Conservation (phyloP, 2,113 vertebrate genomes). For the Varanus salvator region DNA sequence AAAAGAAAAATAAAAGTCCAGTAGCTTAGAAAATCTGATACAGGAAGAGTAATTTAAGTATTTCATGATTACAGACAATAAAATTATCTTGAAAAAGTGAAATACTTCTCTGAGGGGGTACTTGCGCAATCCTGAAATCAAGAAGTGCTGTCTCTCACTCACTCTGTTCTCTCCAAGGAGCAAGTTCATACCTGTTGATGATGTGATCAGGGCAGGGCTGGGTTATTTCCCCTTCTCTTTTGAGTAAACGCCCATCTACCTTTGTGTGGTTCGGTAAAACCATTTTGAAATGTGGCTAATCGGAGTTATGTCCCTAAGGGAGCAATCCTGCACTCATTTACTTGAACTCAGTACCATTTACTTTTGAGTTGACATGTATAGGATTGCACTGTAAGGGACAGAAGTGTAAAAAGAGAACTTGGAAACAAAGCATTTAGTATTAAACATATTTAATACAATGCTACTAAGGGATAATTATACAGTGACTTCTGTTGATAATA, state of each 20-base stretch:
- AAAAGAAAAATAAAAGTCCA: background rate
- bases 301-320: background rate
- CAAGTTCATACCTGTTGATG: constrained; percentile 78
- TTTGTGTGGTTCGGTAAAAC: background rate
- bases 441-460: background rate
- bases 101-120: constrained; percentile 63
- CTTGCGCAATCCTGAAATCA: constrained; percentile 73
- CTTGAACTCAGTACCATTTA: too few species aligned
- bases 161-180: constrained; percentile 60
- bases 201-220: constrained; percentile 54
- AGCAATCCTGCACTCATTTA: too few species aligned
- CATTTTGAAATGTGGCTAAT: background rate
- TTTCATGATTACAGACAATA: constrained; percentile 61
- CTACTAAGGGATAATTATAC: background rate
- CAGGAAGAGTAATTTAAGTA: constrained; percentile 20
- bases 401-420: background rate
- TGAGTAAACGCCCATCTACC: constrained; percentile 25
- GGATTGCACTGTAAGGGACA: too few species aligned
- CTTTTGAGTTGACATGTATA: too few species aligned
- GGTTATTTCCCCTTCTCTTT: background rate
- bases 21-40: constrained; percentile 24
- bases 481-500: background rate
- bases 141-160: constrained; percentile 48
- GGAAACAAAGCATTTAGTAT: background rate
- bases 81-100: constrained; percentile 58